A percentile compares a stretch with the other conserved stretches of the same genome.
phyloP scores from a whole-genome alignment of 2,888 invertebrate genomes.

The Nycteola revayana region DNA sequence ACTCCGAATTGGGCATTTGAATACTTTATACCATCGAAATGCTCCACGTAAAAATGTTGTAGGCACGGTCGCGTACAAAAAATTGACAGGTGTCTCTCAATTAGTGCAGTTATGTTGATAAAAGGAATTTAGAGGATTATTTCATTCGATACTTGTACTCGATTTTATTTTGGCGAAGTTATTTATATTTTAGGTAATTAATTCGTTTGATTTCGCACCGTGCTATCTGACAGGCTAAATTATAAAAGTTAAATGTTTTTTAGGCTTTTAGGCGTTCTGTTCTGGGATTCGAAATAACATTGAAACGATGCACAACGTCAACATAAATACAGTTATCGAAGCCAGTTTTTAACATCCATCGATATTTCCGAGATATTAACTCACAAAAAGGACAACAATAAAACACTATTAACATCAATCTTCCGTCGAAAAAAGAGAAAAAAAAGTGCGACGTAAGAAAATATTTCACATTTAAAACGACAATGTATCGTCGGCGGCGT shows the following conservation, averaged over 20 bases:
- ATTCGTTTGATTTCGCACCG: too few relatives aligned
- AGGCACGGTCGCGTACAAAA: slow-evolving; percentile 29
- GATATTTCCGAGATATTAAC: not conserved
- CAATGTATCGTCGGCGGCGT: slow-evolving; percentile 32
- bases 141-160: slow-evolving; percentile 17
- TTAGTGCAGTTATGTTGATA: slow-evolving; percentile 37
- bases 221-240: too few relatives aligned
- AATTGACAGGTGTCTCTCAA: slow-evolving; percentile 73
- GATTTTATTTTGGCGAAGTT: slow-evolving; percentile 9
- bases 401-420: slow-evolving; percentile 22
- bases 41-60: slow-evolving; percentile 53
- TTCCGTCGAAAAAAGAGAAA: slow-evolving; percentile 7
- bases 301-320: too few relatives aligned
- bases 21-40: slow-evolving; percentile 65
- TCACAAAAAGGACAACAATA: slow-evolving; percentile 18
- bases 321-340: too few relatives aligned
- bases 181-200: too few relatives aligned
- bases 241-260: too few relatives aligned
- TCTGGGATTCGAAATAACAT: too few relatives aligned
- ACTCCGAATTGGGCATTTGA: slow-evolving; percentile 59
- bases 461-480: slow-evolving; percentile 34
- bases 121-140: slow-evolving; percentile 24
- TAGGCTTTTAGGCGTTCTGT: too few relatives aligned
- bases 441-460: slow-evolving; percentile 33
- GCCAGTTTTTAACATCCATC: too few relatives aligned